phyloP scores from a whole-genome alignment of 37 sponge, comb jelly and placozoan genomes.

The Oscarella lobularis region DNA sequence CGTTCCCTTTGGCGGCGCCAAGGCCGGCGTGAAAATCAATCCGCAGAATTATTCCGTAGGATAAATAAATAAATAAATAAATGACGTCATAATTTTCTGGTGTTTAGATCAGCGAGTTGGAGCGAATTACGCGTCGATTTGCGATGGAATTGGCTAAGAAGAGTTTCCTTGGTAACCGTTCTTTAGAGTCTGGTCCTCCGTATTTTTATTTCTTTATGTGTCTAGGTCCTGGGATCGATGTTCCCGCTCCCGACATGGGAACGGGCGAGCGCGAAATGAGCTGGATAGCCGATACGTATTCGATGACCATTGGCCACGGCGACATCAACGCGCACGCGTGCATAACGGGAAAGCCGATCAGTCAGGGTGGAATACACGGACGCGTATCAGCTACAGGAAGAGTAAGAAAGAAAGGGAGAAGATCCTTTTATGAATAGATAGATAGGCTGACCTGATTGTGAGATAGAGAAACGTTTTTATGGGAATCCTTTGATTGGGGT shows the following conservation, averaged over 20 bases:
- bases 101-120: slow-evolving; percentile 65
- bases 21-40: slow-evolving; percentile 93
- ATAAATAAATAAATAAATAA: no score
- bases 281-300: slow-evolving; percentile 98
- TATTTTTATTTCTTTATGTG: not conserved
- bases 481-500: no score
- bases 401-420: no score
- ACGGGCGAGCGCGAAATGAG: slow-evolving; percentile 97
- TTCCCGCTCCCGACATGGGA: slow-evolving; percentile 99
- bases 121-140: slow-evolving; percentile 86
- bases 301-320: slow-evolving; percentile 70
- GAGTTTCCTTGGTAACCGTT: slow-evolving; percentile 72
- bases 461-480: no score
- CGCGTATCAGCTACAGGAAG: slow-evolving; percentile 89
- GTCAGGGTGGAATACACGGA: slow-evolving; percentile 95
- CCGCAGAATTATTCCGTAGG: slow-evolving; percentile 66
- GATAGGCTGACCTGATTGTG: no score
- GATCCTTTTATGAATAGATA: no score
- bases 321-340: slow-evolving; percentile 95
- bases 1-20: slow-evolving; percentile 98
- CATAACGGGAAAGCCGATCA: slow-evolving; percentile 96
- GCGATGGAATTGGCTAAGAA: slow-evolving; percentile 97
- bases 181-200: not conserved
- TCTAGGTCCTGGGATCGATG: slow-evolving; percentile 55
- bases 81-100: not conserved